These are phyloP conservation scores for Zosterops hypoxanthus DNA, from an alignment of 2,113 vertebrate species.

Conservation along the genomic window DNA sequence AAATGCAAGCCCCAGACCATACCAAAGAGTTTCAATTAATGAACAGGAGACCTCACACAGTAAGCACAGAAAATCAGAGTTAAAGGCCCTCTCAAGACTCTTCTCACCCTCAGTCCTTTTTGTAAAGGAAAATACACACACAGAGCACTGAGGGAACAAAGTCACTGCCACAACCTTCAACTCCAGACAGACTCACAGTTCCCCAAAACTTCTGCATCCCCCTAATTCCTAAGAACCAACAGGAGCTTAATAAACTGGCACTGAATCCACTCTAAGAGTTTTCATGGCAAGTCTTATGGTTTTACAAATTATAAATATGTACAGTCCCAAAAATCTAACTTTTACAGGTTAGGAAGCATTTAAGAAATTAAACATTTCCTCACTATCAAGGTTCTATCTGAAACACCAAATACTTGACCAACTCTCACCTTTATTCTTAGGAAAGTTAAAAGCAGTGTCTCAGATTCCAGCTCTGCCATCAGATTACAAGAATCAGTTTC, in stretches of 20 bases:
- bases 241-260: not conserved
- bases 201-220: not conserved
- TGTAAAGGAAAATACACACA: not conserved
- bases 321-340: not conserved
- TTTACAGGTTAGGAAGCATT: not conserved
- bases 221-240: not conserved
- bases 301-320: not conserved
- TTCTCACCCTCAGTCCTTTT: not conserved
- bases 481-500: fast-evolving
- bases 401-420: not conserved
- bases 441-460: constrained; percentile 66
- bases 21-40: not conserved
- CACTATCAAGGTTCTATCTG: not conserved
- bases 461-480: constrained; percentile 54
- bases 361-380: not conserved
- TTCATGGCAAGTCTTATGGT: not conserved
- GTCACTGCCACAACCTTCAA: not conserved
- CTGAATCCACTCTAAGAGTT: not conserved
- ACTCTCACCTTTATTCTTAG: constrained; percentile 60
- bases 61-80: not conserved
- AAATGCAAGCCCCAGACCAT: not conserved
- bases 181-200: not conserved
- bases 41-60: not conserved
- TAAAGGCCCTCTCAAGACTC: not conserved
- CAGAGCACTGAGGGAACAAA: not conserved